Evolutionary conservation across 1,140 invertebrate species (phyloP).

Genomic region (Medauroidea extradentata): DNA sequence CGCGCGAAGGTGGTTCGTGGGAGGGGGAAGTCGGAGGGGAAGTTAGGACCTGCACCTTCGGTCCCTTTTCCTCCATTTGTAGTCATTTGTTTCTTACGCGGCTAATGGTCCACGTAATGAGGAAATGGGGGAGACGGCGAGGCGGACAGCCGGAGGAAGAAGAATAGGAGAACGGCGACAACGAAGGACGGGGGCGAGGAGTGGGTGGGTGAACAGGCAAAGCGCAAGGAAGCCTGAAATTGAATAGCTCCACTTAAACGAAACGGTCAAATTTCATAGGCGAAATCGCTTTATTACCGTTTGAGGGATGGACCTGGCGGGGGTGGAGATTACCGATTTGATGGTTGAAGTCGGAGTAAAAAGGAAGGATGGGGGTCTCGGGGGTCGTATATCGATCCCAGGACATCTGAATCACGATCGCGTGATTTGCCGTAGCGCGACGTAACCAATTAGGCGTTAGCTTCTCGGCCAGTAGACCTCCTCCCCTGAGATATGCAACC

Average conservation of each 20-base stretch:
- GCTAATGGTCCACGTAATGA: slow-evolving; percentile 24
- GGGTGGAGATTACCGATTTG: background rate
- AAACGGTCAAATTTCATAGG: slow-evolving; percentile 23
- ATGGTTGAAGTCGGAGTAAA: background rate
- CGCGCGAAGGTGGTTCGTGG: too few species aligned
- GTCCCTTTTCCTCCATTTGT: slow-evolving; percentile 15
- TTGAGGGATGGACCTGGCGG: background rate
- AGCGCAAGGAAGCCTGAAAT: slow-evolving; percentile 21
- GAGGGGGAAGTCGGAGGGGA: too few species aligned
- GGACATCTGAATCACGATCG: too few species aligned
- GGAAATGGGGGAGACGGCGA: slow-evolving; percentile 4
- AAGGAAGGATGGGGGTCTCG: background rate
- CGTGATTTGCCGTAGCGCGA: too few species aligned
- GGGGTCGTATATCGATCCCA: background rate
- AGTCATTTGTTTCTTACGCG: slow-evolving; percentile 23
- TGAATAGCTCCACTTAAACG: slow-evolving; percentile 23
- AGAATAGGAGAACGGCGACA: slow-evolving; percentile 1
- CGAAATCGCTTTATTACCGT: slow-evolving; percentile 22
- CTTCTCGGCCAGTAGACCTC: too few species aligned
- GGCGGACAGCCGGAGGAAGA: slow-evolving; percentile 4
- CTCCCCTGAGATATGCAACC: too few species aligned
- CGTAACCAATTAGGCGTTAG: too few species aligned
- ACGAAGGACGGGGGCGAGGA: background rate
- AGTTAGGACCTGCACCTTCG: background rate
- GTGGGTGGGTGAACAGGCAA: slow-evolving; percentile 8